Evolutionary conservation across 2,113 vertebrate species (phyloP).

Genomic region (Catharus bicknelli): DNA sequence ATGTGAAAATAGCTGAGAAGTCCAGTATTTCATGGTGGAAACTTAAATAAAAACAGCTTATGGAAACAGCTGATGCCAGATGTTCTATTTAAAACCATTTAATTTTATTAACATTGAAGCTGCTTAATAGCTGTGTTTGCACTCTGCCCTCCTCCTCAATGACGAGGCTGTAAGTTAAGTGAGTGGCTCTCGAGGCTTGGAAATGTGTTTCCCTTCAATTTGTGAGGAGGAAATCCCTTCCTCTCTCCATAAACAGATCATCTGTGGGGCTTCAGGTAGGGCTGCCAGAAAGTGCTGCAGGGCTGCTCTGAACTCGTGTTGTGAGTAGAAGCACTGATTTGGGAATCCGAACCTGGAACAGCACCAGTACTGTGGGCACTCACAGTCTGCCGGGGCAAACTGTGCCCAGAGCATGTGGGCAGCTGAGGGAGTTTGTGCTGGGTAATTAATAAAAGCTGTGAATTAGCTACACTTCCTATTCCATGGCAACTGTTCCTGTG

Average conservation of each 20-base stretch:
- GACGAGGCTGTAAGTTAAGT: not conserved
- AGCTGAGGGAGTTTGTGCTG: not conserved
- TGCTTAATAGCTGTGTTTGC: not conserved
- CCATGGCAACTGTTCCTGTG: not conserved
- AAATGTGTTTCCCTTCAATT: slow-evolving; percentile 6
- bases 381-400: rapidly evolving
- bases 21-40: not conserved
- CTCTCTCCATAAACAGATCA: slow-evolving; percentile 14
- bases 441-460: slow-evolving; percentile 9
- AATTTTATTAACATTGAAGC: slow-evolving; percentile 13
- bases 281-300: not conserved
- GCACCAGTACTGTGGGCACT: rapidly evolving
- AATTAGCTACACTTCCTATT: not conserved
- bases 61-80: slow-evolving; percentile 19
- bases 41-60: slow-evolving; percentile 5
- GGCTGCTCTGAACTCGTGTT: not conserved
- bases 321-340: rapidly evolving
- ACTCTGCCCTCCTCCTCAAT: not conserved
- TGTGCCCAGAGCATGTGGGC: rapidly evolving
- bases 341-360: not conserved
- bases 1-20: not conserved
- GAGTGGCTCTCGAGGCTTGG: not conserved
- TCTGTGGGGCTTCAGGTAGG: not conserved
- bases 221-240: not conserved
- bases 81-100: slow-evolving; percentile 18